Evolutionary conservation across 2,888 invertebrate genomes (phyloP).

Genomic region (Leucania comma): DNA sequence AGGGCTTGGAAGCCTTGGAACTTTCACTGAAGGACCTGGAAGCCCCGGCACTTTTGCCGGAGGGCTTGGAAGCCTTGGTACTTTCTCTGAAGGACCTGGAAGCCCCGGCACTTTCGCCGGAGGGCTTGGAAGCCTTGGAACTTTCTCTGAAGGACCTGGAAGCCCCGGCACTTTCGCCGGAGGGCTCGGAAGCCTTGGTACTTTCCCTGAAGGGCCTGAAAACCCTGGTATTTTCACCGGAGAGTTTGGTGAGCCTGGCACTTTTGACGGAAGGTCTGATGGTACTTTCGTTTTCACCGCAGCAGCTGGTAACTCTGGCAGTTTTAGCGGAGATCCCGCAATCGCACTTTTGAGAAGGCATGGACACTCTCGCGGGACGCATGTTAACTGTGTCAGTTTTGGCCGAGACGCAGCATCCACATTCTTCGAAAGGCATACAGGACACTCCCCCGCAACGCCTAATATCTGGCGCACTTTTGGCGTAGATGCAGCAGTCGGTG

Average conservation of each 20-base stretch:
- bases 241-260: not conserved
- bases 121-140: not conserved
- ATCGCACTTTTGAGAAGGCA: not conserved
- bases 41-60: not conserved
- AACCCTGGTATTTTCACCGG: not conserved
- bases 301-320: not conserved
- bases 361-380: not conserved
- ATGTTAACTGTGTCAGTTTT: not conserved
- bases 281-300: not conserved
- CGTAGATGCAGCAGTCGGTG: no score
- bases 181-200: not conserved
- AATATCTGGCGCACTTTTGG: not conserved
- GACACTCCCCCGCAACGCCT: not conserved
- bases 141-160: not conserved
- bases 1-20: not conserved
- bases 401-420: not conserved
- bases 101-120: not conserved
- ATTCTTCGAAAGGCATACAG: not conserved
- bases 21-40: not conserved
- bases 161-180: not conserved
- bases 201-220: not conserved
- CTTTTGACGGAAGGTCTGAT: not conserved
- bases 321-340: not conserved
- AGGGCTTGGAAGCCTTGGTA: not conserved
- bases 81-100: not conserved